These are phyloP conservation scores for Gila robusta DNA, from an alignment of 2,797 vertebrate genomes.

Conservation along the genomic window DNA sequence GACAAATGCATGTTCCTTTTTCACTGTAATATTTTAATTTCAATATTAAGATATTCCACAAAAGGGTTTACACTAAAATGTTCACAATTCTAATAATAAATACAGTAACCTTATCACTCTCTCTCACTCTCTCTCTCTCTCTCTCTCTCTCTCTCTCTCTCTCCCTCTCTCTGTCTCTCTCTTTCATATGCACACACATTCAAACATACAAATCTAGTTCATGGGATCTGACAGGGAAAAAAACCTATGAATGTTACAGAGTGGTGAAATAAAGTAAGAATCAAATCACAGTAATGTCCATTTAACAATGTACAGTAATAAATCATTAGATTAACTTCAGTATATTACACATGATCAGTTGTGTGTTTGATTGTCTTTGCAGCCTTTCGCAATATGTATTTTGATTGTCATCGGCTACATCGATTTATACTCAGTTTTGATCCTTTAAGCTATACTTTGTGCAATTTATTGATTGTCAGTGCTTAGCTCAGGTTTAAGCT, in stretches of 20 bases:
- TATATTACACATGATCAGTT: slow-evolving; percentile 44
- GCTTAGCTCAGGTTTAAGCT: background rate
- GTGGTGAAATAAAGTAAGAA: slow-evolving; percentile 36
- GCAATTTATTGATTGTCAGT: slow-evolving; percentile 38
- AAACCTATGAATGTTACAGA: slow-evolving; percentile 37
- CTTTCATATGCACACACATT: slow-evolving; percentile 27
- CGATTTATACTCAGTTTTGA: slow-evolving; percentile 24
- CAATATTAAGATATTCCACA: slow-evolving; percentile 58
- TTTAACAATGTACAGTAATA: slow-evolving; percentile 48
- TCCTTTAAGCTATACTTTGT: background rate
- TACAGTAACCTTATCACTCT: slow-evolving; percentile 22
- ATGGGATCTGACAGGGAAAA: slow-evolving; percentile 33
- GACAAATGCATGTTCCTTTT: slow-evolving; percentile 9
- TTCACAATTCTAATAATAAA: slow-evolving; percentile 55
- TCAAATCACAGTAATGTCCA: slow-evolving; percentile 37
- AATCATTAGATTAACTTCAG: slow-evolving; percentile 15
- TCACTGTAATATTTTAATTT: slow-evolving; percentile 52
- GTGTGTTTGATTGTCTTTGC: slow-evolving; percentile 35
- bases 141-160: background rate
- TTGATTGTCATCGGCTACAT: slow-evolving; percentile 72
- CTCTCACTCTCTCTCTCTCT: background rate
- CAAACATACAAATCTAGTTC: slow-evolving; percentile 26
- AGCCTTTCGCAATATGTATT: slow-evolving; percentile 5
- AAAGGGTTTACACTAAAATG: slow-evolving; percentile 61
- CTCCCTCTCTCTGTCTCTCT: background rate